Evolutionary conservation across 2,113 vertebrate species (phyloP).

Genomic region (Lagopus leucura): DNA sequence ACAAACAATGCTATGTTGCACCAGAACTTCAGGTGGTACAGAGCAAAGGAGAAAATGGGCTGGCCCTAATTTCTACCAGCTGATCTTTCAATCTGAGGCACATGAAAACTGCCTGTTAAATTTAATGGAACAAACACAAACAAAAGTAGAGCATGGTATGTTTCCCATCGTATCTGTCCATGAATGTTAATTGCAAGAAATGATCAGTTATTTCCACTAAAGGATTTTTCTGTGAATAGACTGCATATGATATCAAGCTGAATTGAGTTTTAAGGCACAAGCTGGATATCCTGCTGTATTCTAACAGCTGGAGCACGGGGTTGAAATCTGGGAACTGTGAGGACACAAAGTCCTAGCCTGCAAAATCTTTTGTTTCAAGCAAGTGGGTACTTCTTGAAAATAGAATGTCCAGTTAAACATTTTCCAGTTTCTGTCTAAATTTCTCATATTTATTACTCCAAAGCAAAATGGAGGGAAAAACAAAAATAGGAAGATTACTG

Average conservation of each 20-base stretch:
- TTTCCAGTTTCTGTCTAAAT: background rate
- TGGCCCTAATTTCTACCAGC: background rate
- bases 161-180: background rate
- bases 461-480: background rate
- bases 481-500: rapidly evolving
- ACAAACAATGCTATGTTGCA: background rate
- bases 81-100: background rate
- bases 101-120: background rate
- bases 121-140: background rate
- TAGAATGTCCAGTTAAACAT: background rate
- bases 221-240: background rate
- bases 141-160: background rate
- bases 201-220: background rate
- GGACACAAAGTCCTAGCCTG: background rate
- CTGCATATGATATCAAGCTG: background rate
- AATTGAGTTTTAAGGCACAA: background rate
- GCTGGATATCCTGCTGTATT: background rate
- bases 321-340: background rate
- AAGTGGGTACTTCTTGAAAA: background rate
- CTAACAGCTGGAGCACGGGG: background rate
- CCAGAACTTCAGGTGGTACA: background rate
- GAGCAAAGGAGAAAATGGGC: background rate
- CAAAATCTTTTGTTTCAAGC: background rate
- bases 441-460: background rate
- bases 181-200: background rate